These are phyloP conservation scores for Merops nubicus DNA, from an alignment of 2,113 vertebrate species.

Conservation along the genomic window DNA sequence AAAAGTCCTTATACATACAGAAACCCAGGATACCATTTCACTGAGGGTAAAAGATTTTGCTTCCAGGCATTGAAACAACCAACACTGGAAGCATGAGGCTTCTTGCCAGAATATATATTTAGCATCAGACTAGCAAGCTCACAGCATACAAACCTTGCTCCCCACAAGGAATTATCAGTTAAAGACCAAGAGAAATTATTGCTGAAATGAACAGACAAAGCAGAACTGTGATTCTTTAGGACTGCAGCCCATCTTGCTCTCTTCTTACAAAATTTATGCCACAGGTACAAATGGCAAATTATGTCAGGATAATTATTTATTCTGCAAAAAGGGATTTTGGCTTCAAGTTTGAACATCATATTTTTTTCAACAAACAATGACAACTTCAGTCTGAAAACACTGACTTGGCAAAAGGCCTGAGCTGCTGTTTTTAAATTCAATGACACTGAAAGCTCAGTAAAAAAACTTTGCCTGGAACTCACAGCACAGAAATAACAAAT, in stretches of 20 bases:
- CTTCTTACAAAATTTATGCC: neutral
- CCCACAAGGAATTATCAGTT: neutral
- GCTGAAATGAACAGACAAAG: neutral
- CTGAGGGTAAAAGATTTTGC: neutral
- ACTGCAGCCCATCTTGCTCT: neutral
- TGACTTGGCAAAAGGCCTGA: slow-evolving; percentile 12
- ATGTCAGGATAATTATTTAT: neutral
- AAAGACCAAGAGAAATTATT: neutral
- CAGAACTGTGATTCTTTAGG: neutral
- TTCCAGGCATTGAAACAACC: neutral
- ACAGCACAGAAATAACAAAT: neutral
- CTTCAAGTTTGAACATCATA: neutral
- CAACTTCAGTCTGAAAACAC: slow-evolving; percentile 8
- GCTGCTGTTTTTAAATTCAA: neutral
- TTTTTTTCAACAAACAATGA: neutral
- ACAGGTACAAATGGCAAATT: neutral
- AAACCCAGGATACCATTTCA: neutral
- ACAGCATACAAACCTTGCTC: neutral
- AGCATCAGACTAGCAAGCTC: neutral
- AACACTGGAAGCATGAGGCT: neutral
- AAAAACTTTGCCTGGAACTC: neutral
- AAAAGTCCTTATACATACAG: neutral
- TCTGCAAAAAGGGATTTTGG: neutral
- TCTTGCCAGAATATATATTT: neutral
- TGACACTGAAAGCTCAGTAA: slow-evolving; percentile 13